Evolutionary conservation across 2,797 vertebrate species (phyloP).

Genomic region (Enteromius radiatus): DNA sequence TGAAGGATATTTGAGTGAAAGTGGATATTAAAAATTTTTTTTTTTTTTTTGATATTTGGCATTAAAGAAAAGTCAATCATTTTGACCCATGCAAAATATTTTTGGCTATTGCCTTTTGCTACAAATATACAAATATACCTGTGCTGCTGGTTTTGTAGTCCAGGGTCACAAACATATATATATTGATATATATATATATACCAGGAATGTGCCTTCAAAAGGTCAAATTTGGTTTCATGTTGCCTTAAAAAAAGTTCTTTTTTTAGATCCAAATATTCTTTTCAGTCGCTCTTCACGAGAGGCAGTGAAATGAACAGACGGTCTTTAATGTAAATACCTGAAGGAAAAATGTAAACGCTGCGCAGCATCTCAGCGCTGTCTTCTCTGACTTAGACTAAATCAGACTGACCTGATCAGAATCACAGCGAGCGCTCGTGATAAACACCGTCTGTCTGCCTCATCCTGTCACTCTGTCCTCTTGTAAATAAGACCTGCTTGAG

Average conservation of each 20-base stretch:
- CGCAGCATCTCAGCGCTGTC: slow-evolving; percentile 1
- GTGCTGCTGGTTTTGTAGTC: too few species aligned
- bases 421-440: not conserved
- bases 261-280: slow-evolving; percentile 5
- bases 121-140: too few species aligned
- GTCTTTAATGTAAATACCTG: slow-evolving; percentile 27
- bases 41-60: too few species aligned
- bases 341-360: slow-evolving; percentile 40
- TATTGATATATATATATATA: too few species aligned
- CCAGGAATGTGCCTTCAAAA: not conserved
- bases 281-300: not conserved
- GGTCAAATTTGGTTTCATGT: not conserved
- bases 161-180: too few species aligned
- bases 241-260: too few species aligned
- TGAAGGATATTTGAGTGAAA: not conserved
- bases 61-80: too few species aligned
- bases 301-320: not conserved
- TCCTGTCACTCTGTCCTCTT: slow-evolving; percentile 3
- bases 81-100: too few species aligned
- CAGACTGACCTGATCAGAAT: slow-evolving; percentile 36
- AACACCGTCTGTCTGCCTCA: slow-evolving; percentile 11
- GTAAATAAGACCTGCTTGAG: not conserved
- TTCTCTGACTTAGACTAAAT: slow-evolving; percentile 31
- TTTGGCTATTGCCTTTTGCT: too few species aligned
- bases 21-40: not conserved